Conservation (phyloP, 2,113 vertebrate species). For the Onychostoma macrolepis region DNA sequence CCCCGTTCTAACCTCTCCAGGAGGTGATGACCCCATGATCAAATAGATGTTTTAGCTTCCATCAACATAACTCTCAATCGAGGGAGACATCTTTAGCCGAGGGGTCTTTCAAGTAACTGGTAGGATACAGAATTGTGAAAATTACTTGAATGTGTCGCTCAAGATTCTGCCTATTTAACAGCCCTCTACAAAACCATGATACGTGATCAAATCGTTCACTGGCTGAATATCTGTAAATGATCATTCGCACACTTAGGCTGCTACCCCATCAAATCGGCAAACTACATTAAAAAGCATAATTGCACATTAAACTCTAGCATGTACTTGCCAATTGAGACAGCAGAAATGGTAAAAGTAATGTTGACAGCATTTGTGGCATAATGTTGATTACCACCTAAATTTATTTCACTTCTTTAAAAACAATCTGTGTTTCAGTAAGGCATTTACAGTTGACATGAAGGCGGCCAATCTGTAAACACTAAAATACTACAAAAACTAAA, state of each 20-base stretch:
- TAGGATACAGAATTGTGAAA: neutral
- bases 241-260: neutral
- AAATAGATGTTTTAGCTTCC: slow-evolving; percentile 71
- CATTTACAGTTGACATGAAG: neutral
- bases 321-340: neutral
- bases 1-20: slow-evolving; percentile 67
- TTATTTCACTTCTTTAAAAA: neutral
- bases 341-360: neutral
- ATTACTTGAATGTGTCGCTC: neutral
- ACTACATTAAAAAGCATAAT: neutral
- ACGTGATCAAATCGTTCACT: neutral
- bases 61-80: neutral
- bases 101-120: neutral
- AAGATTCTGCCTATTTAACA: slow-evolving; percentile 19
- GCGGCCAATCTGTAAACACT: neutral
- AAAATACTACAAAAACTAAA: neutral
- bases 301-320: slow-evolving; percentile 4
- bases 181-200: neutral
- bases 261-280: neutral
- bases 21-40: slow-evolving; percentile 77
- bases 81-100: neutral
- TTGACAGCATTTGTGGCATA: neutral
- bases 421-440: neutral
- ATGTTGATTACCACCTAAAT: neutral
- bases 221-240: neutral